Percentiles rank a stretch among this genome's conserved stretches.
phyloP scores from a whole-genome alignment of 2,113 vertebrate genomes.

The Junco hyemalis region DNA sequence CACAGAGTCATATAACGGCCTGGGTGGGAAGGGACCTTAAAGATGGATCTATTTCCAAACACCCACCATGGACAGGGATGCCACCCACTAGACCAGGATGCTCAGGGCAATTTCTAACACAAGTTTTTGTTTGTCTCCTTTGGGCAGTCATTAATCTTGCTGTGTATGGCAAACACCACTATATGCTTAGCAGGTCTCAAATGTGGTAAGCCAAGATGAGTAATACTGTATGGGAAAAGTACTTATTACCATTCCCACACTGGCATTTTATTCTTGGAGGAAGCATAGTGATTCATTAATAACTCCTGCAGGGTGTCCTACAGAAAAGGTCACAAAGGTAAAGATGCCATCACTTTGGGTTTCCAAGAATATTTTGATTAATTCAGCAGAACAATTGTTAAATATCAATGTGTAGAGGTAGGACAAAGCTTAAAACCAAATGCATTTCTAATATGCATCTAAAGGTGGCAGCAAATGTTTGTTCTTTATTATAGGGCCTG shows the following conservation, averaged over 20 bases:
- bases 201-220: neutral
- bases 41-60: neutral
- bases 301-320: neutral
- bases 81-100: neutral
- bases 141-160: neutral
- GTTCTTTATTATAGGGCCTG: neutral
- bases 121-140: neutral
- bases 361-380: neutral
- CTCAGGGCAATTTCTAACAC: neutral
- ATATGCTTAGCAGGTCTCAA: neutral
- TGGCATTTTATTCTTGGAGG: neutral
- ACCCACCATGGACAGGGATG: neutral
- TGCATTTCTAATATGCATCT: constrained; percentile 9
- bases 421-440: neutral
- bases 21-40: neutral
- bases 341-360: neutral
- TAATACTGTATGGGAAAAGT: neutral
- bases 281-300: neutral
- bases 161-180: neutral
- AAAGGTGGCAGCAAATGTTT: constrained; percentile 44
- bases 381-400: neutral
- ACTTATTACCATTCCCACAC: neutral
- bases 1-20: neutral
- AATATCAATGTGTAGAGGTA: neutral
- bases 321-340: neutral